Base-by-base conservation (phyloP, 2,113 vertebrate genomes). In the Junco hyemalis region DNA sequence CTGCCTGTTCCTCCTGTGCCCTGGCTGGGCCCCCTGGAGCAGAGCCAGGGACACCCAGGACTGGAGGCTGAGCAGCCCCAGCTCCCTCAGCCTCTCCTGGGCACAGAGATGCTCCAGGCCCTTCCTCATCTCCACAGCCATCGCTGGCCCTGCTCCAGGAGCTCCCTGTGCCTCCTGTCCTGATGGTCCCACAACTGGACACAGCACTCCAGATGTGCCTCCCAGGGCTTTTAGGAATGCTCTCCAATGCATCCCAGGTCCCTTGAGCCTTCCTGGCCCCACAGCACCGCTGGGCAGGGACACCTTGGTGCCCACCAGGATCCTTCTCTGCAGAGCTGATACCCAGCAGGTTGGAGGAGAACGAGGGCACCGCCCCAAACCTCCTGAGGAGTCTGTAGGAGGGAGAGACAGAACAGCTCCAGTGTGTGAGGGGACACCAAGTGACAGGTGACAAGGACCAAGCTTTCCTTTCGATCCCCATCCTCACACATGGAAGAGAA, bases 81-180 rank as follows among this genome's bases (percentile, higher is more conserved):
- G 29, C 29, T 85, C 42, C 35, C 44, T 57, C 51, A 68, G 82
- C 31, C 25, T 36, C 17, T 44, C 51, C 71, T 14, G 16, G 16
- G 31, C 35, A 59, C 3, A 2, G 35, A 59, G 17, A 66, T 42
- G 25, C 53, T 50, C 61, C 71, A 35, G 29, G 16, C 15, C 42
- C 35, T 57, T 35, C 42, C 24, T 74, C 61, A 66, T 13, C 42
- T 57, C 42, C 0, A 0, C 20, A 50, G 42, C 14, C 35, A 21
- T 26, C 0, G 0, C 48, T 9, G 2, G 38, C 1, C 33, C 57
- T 2, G 2, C 57, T 29, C 42, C 51, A 66, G 51, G 35, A 66
- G 51, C 44, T 42, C 25, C 35, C 5, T 25, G 24, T 6, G 11
- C 60, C 42, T 35, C 60, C 19, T 50, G 21, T 7, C 11, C 31